phyloP scores from a whole-genome alignment of 2,113 vertebrate genomes.

The Saimiri boliviensis region DNA sequence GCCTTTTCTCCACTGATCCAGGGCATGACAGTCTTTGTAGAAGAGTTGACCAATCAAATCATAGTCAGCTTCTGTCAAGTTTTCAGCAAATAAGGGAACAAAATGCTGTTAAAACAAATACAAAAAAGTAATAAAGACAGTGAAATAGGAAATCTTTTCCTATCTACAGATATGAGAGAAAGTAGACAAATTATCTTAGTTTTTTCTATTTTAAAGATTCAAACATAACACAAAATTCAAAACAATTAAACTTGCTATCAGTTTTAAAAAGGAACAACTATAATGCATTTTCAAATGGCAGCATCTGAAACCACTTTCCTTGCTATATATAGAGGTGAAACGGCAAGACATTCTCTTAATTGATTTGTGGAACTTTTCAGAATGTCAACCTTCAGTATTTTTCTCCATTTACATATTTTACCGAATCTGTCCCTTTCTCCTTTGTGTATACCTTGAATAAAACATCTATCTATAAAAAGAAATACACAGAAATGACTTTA shows the following conservation, averaged over 20 bases:
- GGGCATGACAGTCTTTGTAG: constrained; percentile 95
- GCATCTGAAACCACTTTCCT: neutral
- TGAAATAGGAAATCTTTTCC: constrained; percentile 49
- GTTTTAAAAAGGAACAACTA: neutral
- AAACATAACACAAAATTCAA: neutral
- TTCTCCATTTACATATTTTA: neutral
- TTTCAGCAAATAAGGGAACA: constrained; percentile 87
- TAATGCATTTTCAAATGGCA: neutral
- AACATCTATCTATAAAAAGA: neutral
- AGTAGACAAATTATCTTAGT: neutral
- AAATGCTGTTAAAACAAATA: constrained; percentile 90
- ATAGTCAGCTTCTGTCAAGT: constrained; percentile 87
- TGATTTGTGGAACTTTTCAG: neutral
- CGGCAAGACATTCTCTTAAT: neutral
- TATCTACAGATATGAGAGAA: neutral
- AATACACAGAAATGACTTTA: neutral
- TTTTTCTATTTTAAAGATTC: constrained; percentile 32
- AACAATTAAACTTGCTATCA: neutral
- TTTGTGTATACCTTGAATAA: neutral
- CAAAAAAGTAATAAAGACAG: constrained; percentile 65
- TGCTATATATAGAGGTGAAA: neutral
- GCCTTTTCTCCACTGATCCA: constrained; percentile 94
- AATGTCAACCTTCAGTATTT: neutral
- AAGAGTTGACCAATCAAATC: constrained; percentile 93
- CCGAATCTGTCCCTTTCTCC: neutral